Percentiles rank a stretch among this genome's conserved stretches.
phyloP scores from a whole-genome alignment of 2,113 vertebrate genomes.

The Sturnira hondurensis region DNA sequence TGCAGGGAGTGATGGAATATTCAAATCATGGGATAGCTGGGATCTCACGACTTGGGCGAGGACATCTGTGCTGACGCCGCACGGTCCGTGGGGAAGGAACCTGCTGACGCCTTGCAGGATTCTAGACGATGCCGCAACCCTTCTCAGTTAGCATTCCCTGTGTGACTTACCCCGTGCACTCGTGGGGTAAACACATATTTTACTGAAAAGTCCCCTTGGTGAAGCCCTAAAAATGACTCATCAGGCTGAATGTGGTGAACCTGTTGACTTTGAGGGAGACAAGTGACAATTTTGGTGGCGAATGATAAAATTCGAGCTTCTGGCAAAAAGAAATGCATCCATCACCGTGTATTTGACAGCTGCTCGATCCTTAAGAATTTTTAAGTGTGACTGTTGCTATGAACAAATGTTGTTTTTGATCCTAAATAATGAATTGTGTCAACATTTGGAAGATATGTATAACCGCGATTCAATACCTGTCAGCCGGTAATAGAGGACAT shows the following conservation, averaged over 20 bases:
- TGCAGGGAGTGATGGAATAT: not conserved
- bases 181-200: not conserved
- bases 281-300: not conserved
- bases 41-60: not conserved
- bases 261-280: constrained; percentile 23
- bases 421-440: not conserved
- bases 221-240: not conserved
- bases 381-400: not conserved
- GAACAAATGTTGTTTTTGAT: not conserved
- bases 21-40: not conserved
- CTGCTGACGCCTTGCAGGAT: fast-evolving
- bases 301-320: not conserved
- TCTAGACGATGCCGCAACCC: not conserved
- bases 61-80: not conserved
- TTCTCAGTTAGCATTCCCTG: fast-evolving
- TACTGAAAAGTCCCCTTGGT: not conserved
- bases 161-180: not conserved
- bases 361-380: not conserved
- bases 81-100: not conserved
- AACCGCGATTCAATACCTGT: not conserved
- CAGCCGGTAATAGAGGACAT: too few relatives aligned
- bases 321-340: not conserved
- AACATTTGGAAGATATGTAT: not conserved
- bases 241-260: not conserved
- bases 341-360: not conserved